phyloP scores from a whole-genome alignment of 2,888 invertebrate genomes.

The Coenonympha glycerion region DNA sequence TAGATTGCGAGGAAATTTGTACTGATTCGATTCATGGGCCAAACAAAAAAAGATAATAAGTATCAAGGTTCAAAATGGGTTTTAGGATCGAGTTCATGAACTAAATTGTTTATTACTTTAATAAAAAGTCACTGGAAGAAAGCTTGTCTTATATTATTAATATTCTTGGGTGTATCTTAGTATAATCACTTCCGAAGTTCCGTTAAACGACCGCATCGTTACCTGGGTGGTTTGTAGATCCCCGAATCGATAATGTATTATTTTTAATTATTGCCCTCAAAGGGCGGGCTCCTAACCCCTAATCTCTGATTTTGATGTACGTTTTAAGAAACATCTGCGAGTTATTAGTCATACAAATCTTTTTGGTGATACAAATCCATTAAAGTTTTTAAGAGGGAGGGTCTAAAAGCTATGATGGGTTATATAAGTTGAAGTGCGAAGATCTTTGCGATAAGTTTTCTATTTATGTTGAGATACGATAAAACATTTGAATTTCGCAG shows the following conservation, averaged over 20 bases:
- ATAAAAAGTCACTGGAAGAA: no score
- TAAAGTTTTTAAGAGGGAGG: conserved; percentile 12
- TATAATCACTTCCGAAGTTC: conserved; percentile 31
- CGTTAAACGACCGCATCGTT: conserved; percentile 36
- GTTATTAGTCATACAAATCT: conserved; percentile 60
- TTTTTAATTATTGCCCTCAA: conserved; percentile 64
- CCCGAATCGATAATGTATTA: conserved; percentile 48
- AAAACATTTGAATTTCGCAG: background rate
- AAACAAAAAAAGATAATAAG: no score
- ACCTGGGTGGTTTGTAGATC: conserved; percentile 65
- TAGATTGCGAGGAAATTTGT: no score
- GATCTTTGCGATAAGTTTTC: conserved; percentile 17
- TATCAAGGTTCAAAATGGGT: no score
- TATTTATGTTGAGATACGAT: background rate
- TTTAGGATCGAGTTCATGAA: no score
- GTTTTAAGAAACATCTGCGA: conserved; percentile 54
- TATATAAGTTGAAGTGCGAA: conserved; percentile 16
- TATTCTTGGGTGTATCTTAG: conserved; percentile 8
- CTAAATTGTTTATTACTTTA: no score
- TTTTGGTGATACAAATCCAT: conserved; percentile 12
- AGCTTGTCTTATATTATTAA: background rate
- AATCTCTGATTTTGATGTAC: conserved; percentile 64
- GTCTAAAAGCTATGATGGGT: conserved; percentile 22
- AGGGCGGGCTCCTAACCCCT: conserved; percentile 60
- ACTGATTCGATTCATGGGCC: no score